Evolutionary conservation across 2,113 vertebrate genomes (phyloP).

Genomic region (Oncorhynchus mykiss): DNA sequence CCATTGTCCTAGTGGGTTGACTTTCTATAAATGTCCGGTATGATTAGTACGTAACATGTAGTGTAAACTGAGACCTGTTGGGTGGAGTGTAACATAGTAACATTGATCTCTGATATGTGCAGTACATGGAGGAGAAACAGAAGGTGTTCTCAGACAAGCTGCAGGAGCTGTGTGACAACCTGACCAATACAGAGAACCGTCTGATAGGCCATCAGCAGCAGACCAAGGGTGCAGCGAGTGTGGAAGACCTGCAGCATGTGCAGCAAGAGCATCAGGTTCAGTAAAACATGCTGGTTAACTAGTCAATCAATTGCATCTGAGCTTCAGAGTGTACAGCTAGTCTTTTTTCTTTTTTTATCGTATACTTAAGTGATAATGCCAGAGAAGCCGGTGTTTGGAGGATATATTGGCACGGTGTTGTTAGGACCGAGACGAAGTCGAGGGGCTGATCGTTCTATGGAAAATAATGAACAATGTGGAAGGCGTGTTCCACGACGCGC

Average conservation of each 20-base stretch:
- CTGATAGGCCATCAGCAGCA: constrained; percentile 88
- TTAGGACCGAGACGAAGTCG: no score
- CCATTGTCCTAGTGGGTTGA: constrained; percentile 6
- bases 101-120: not conserved
- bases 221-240: constrained; percentile 77
- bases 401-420: no score
- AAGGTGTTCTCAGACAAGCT: constrained; percentile 85
- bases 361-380: no score
- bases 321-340: no score
- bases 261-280: constrained; percentile 91
- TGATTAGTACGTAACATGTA: not conserved
- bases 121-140: constrained; percentile 83
- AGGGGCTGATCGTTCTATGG: no score
- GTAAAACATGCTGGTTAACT: no score
- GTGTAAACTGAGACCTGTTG: not conserved
- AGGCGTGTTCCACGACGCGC: no score
- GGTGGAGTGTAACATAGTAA: not conserved
- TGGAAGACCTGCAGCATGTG: constrained; percentile 86
- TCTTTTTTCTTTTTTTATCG: no score
- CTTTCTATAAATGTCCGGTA: no score
- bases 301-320: not conserved
- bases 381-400: no score
- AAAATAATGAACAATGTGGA: no score
- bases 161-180: constrained; percentile 85
- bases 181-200: constrained; percentile 91